Evolutionary conservation across 2,113 vertebrate genomes (phyloP).

Genomic region (Myodes glareolus): DNA sequence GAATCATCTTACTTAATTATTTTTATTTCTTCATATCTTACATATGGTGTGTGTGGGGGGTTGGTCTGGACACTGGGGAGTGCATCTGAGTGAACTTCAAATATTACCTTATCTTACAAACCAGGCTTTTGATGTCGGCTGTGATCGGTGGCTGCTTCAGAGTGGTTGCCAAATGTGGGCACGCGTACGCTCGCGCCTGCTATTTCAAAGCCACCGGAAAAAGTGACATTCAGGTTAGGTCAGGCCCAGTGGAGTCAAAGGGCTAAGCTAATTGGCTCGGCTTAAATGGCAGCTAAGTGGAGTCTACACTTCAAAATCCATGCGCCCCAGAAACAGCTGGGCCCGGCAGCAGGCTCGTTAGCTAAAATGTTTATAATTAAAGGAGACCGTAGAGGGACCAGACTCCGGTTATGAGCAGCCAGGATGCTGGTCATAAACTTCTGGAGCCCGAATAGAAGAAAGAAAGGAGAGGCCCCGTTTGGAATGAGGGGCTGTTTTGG

Average conservation of each 20-base stretch:
- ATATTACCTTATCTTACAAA: constrained; percentile 97
- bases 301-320: constrained; percentile 86
- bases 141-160: constrained; percentile 94
- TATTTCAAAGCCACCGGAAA: constrained; percentile 93
- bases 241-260: constrained; percentile 88
- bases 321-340: constrained; percentile 87
- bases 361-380: constrained; percentile 86
- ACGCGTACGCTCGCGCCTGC: constrained; percentile 90
- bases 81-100: constrained; percentile 94
- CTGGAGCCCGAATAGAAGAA: constrained; percentile 51
- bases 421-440: constrained; percentile 62
- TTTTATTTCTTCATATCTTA: constrained; percentile 93
- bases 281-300: constrained; percentile 92
- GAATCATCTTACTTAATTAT: constrained; percentile 66
- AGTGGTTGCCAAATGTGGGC: constrained; percentile 92
- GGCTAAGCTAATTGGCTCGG: constrained; percentile 93
- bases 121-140: constrained; percentile 94
- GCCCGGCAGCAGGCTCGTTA: constrained; percentile 83
- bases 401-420: constrained; percentile 72
- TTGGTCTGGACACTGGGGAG: constrained; percentile 94
- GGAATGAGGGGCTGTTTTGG: constrained; percentile 38
- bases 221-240: constrained; percentile 92
- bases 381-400: constrained; percentile 75
- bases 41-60: constrained; percentile 90
- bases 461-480: constrained; percentile 54